A percentile compares a stretch with the other conserved stretches of the same genome.
These are phyloP conservation scores for Aldrovandia affinis DNA, from an alignment of 2,797 vertebrate species.

Conservation along the genomic window DNA sequence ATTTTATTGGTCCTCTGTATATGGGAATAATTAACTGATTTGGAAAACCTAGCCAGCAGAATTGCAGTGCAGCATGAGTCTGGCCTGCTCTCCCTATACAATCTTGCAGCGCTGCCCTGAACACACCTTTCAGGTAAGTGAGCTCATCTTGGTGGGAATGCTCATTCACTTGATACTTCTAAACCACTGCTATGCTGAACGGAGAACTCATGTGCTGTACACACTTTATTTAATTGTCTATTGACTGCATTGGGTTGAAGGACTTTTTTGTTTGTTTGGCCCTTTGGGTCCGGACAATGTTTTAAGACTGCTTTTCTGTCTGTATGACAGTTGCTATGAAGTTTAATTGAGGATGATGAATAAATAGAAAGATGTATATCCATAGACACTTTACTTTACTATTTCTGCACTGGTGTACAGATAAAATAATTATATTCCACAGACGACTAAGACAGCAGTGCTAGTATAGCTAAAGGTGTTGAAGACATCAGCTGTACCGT, in stretches of 20 bases:
- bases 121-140: slow-evolving; percentile 80
- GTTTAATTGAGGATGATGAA: background rate
- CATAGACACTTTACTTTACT: background rate
- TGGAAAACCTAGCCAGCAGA: background rate
- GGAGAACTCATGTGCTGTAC: background rate
- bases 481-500: background rate
- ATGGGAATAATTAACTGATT: slow-evolving; percentile 16
- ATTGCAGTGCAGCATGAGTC: slow-evolving; percentile 68
- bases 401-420: too few species aligned
- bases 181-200: background rate
- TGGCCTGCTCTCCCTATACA: slow-evolving; percentile 57
- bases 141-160: background rate
- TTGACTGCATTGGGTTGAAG: background rate
- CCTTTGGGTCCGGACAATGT: too few species aligned
- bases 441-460: too few species aligned
- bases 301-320: too few species aligned
- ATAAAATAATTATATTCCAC: too few species aligned
- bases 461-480: background rate
- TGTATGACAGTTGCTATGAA: background rate
- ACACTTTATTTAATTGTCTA: background rate
- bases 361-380: background rate
- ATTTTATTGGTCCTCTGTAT: slow-evolving; percentile 1
- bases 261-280: too few species aligned
- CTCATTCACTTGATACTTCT: background rate
- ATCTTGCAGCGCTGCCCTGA: slow-evolving; percentile 75